Percentiles rank a stretch among this genome's conserved stretches.
Evolutionary conservation across 2,797 vertebrate genomes (phyloP).

Genomic region (Heliangelus exortis): DNA sequence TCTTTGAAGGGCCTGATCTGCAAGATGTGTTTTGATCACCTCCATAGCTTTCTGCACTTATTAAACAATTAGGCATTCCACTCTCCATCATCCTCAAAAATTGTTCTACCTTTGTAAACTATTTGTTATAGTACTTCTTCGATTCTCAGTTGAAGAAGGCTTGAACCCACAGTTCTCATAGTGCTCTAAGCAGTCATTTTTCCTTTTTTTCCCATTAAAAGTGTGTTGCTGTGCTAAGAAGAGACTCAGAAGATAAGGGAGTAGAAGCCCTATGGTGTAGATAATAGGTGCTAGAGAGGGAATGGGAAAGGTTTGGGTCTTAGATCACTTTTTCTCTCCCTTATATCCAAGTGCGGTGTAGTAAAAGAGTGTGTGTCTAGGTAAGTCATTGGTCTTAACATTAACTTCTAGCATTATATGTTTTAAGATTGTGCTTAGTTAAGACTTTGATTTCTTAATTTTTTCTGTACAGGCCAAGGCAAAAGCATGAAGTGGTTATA

Average conservation of each 20-base stretch:
- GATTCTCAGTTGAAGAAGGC: background rate
- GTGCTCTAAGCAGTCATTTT: background rate
- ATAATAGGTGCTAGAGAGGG: background rate
- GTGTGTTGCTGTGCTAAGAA: background rate
- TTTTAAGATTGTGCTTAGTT: background rate
- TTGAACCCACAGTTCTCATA: background rate
- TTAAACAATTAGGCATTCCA: background rate
- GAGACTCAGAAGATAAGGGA: background rate
- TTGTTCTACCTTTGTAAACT: background rate
- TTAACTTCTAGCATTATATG: background rate
- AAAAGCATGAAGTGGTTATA: background rate
- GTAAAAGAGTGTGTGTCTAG: background rate
- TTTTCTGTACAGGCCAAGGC: background rate
- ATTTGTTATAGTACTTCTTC: background rate
- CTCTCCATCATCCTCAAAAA: background rate
- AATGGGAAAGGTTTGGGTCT: background rate
- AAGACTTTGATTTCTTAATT: background rate
- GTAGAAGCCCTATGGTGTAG: background rate
- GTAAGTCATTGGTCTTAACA: background rate
- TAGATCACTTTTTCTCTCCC: background rate
- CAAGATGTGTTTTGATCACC: background rate
- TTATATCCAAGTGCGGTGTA: background rate
- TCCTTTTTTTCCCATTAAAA: background rate
- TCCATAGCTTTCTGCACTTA: background rate
- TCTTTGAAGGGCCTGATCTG: background rate